These are phyloP conservation scores for Tetrapedia diversipes DNA, from an alignment of 2,888 invertebrate species.

Conservation along the genomic window DNA sequence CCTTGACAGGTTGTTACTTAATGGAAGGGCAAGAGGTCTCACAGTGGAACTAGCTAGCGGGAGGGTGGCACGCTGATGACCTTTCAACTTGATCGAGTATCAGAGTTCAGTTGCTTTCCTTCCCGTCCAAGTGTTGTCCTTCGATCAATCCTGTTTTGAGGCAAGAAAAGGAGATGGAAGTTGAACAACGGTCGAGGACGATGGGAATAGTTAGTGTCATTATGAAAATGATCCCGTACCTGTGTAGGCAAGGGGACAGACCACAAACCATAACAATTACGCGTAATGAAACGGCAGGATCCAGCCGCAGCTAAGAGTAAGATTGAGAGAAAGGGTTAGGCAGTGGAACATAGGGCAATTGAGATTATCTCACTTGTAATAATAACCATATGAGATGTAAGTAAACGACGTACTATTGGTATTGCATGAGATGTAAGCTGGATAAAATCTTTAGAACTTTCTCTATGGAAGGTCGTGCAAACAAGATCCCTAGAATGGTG, in stretches of 20 bases:
- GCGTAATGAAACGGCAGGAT: slow-evolving; percentile 81
- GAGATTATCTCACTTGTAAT: slow-evolving; percentile 72
- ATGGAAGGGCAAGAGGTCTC: too few species aligned
- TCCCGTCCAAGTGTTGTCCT: too few species aligned
- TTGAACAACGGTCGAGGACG: slow-evolving; percentile 10
- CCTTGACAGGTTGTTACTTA: too few species aligned
- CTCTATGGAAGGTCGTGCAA: slow-evolving; percentile 39
- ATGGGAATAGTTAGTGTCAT: slow-evolving; percentile 73
- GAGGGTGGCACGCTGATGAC: too few species aligned
- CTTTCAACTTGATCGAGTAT: too few species aligned
- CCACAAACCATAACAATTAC: slow-evolving; percentile 82
- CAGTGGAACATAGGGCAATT: slow-evolving; percentile 64
- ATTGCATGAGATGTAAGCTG: slow-evolving; percentile 78
- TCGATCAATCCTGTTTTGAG: slow-evolving; percentile 60
- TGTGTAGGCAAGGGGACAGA: slow-evolving; percentile 77
- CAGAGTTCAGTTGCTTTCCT: too few species aligned
- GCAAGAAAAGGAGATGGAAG: slow-evolving; percentile 35
- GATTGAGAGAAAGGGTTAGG: slow-evolving; percentile 30
- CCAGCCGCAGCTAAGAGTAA: slow-evolving; percentile 62
- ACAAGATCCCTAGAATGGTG: too few species aligned
- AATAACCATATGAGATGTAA: slow-evolving; percentile 47
- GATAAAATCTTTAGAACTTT: too few species aligned
- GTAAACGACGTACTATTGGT: slow-evolving; percentile 57
- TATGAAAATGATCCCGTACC: slow-evolving; percentile 82
- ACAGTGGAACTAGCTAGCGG: too few species aligned